These are phyloP conservation scores for Tautogolabrus adspersus DNA, from an alignment of 2,113 vertebrate species.

Conservation along the genomic window DNA sequence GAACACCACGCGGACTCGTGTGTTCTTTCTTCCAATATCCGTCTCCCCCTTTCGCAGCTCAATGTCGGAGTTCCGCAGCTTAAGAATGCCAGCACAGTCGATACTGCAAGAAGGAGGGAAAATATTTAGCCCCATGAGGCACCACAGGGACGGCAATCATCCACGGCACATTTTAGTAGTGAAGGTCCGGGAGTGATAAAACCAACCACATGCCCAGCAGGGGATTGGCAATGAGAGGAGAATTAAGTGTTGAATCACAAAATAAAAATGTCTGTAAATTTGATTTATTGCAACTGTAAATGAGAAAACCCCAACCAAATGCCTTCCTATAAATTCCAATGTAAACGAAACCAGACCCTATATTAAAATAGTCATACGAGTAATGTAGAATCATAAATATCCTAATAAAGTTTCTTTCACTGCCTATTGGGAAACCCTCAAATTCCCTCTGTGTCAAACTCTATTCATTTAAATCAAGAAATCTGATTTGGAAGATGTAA, in stretches of 20 bases:
- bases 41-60: conserved; percentile 99
- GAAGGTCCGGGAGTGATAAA: conserved; percentile 60
- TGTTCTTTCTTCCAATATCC: conserved; percentile 98
- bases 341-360: conserved; percentile 59
- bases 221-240: conserved; percentile 37
- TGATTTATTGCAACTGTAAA: conserved; percentile 63
- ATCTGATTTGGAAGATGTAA: conserved; percentile 63
- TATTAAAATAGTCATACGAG: conserved; percentile 37
- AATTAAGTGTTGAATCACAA: conserved; percentile 52
- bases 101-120: conserved; percentile 84
- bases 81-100: conserved; percentile 98
- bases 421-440: conserved; percentile 53
- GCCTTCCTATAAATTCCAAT: conserved; percentile 39
- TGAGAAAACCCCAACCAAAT: conserved; percentile 49
- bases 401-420: conserved; percentile 46
- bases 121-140: conserved; percentile 42
- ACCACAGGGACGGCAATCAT: conserved; percentile 28
- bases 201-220: conserved; percentile 57
- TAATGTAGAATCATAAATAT: conserved; percentile 55
- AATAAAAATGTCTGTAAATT: conserved; percentile 55
- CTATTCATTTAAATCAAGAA: conserved; percentile 60
- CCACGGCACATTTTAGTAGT: conserved; percentile 46
- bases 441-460: conserved; percentile 48
- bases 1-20: conserved; percentile 96
- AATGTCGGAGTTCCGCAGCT: conserved; percentile 98